Conservation (phyloP, 2,113 vertebrate species). For the Sardina pilchardus region DNA sequence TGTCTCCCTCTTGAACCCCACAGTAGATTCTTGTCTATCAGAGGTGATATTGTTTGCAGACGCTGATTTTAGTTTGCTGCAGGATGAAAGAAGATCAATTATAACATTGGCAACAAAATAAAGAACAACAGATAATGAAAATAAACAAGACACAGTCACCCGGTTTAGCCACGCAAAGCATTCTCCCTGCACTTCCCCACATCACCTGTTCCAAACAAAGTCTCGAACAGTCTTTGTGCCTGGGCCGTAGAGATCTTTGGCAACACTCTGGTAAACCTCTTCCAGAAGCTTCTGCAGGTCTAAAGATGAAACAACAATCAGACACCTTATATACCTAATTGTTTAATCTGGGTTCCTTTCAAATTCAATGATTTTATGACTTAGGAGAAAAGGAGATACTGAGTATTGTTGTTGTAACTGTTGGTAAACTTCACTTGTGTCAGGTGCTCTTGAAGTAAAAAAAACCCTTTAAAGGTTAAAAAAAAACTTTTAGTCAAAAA, state of each 20-base stretch:
- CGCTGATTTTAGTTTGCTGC: not conserved
- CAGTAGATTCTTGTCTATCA: not conserved
- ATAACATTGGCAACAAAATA: not conserved
- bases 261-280: conserved; percentile 46
- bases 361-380: too few relatives aligned
- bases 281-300: conserved; percentile 52
- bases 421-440: too few relatives aligned
- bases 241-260: conserved; percentile 34
- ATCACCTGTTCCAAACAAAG: conserved; percentile 29
- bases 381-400: too few relatives aligned
- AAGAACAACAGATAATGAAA: not conserved
- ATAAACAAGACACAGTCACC: not conserved
- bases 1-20: not conserved
- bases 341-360: too few relatives aligned
- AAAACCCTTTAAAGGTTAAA: too few relatives aligned
- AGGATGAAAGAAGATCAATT: not conserved
- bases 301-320: conserved; percentile 38
- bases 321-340: not conserved
- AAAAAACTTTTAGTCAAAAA: too few relatives aligned
- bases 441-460: too few relatives aligned
- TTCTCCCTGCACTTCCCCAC: not conserved
- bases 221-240: not conserved
- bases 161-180: not conserved
- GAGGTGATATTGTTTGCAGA: not conserved
- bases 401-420: too few relatives aligned